These are phyloP conservation scores for Elgaria multicarinata DNA, from an alignment of 2,113 vertebrate genomes.

Conservation along the genomic window DNA sequence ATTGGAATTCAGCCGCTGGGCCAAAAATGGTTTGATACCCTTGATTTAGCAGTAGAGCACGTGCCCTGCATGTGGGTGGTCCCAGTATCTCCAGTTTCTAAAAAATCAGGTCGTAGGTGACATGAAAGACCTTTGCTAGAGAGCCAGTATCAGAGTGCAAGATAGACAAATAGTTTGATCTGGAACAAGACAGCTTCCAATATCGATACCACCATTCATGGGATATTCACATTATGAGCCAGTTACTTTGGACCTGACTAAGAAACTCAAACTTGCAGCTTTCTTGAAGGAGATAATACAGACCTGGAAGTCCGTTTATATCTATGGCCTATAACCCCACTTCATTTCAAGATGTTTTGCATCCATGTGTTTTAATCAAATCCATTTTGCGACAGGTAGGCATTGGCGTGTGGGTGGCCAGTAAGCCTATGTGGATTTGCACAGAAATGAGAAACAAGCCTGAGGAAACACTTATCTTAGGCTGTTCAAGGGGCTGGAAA, in stretches of 20 bases:
- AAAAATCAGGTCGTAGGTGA: not conserved
- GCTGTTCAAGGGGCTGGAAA: constrained; percentile 72
- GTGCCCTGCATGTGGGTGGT: not conserved
- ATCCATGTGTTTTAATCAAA: constrained; percentile 22
- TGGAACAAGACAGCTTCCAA: too few relatives aligned
- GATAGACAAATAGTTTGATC: not conserved
- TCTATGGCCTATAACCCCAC: not conserved
- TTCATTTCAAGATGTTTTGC: constrained; percentile 20
- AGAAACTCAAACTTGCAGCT: not conserved
- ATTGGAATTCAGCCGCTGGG: too few relatives aligned
- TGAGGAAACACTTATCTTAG: constrained; percentile 71
- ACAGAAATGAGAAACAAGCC: constrained; percentile 74
- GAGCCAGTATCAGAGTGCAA: not conserved
- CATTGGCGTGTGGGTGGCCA: constrained; percentile 72
- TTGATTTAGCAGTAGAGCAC: not conserved
- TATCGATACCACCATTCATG: not conserved
- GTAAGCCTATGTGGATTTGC: constrained; percentile 60
- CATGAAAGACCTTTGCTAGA: not conserved
- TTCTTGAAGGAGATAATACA: not conserved
- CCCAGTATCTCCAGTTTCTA: not conserved
- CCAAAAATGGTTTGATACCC: too few relatives aligned
- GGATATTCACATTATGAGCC: not conserved
- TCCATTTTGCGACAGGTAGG: constrained; percentile 52
- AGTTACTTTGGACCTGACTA: not conserved
- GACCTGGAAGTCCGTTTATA: not conserved